Evolutionary conservation across 2,888 invertebrate species (phyloP), one percentile per base, ranked within the genome.

Genomic region (Poecilobothrus nobilitatus): DNA sequence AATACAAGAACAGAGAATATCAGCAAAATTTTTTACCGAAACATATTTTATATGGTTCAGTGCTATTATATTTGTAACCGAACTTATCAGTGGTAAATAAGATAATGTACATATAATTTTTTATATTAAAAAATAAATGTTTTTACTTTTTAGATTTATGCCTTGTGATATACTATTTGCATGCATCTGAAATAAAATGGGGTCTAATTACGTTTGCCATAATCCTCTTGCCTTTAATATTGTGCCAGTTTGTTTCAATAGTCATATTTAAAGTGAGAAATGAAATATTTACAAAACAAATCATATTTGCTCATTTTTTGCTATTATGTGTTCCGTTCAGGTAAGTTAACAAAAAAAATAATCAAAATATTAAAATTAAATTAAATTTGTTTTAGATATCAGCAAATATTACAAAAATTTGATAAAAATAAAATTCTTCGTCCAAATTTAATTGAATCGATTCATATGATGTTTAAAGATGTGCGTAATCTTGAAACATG

Each of bases 1-100:
- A 2, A 53, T 53, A 53, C 53, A 53, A 18, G 53, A 53, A 53
- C 53, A 53, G 53, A 53, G 53, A 53, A 6, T 15, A 15, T 53
- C 53, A 53, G 9, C 53, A 20, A 67, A 69, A 67, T 73, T 72
- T 65, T 72, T 72, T 20, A 71, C 72, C 67, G 73, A 72, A 69
- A 72, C 70, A 10, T 73, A 73, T 68, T 72, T 73, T 67, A 70
- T 72, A 44, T 72, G 73, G 72, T 73, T 73, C 67, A 73, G 73
- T 71, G 72, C 72, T 21, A 68, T 73, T 53, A 73, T 73, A 41
- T 73, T 72, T 67, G 44, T 72, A 12, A 71, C 73, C 8, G 73
- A 73, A 69, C 44, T 71, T 63, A 69, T 72, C 61, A 71, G 71
- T 69, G 73, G 73, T 73, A 68, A 21, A 0, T 4, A 33, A 21